These are phyloP conservation scores for rat (Rattus norvegicus) DNA, from an alignment of 2,113 vertebrate genomes.

Conservation along the genomic window GRCr8 NC_086028.1:22188501-22189000, in stretches of 20 bases:
- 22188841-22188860: background rate
- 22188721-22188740: background rate
- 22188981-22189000: background rate
- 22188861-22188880: background rate
- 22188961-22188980: background rate
- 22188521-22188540: conserved; percentile 73
- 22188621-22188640: background rate
- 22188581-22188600: conserved; percentile 68
- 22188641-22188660: background rate
- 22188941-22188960: background rate
- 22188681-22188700: conserved; percentile 20
- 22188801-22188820: background rate
- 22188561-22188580: conserved; percentile 64
- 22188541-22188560: conserved; percentile 48
- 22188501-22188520: conserved; percentile 64
- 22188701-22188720: background rate
- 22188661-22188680: conserved; percentile 14
- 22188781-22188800: background rate
- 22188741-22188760: background rate
- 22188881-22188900: background rate
- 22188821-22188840: background rate
- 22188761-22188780: background rate
- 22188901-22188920: background rate
- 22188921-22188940: background rate
- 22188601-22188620: conserved; percentile 56